Evolutionary conservation across 2,113 vertebrate species (phyloP).

Genomic region (Gallinago undulata): DNA sequence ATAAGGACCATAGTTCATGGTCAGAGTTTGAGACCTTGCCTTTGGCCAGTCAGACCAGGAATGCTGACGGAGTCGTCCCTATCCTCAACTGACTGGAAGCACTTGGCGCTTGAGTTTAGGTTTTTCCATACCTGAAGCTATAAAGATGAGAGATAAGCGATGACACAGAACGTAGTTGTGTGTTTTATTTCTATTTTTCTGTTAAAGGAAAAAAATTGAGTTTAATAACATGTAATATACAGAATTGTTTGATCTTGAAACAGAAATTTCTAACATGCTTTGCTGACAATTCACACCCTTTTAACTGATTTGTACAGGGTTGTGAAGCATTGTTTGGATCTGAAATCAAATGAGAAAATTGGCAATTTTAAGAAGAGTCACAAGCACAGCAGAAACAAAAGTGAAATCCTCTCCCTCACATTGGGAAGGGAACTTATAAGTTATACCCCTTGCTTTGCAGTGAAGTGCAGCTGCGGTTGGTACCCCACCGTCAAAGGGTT

Average conservation of each 20-base stretch:
- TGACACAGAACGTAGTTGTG: not conserved
- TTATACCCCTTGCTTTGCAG: not conserved
- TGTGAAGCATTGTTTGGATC: not conserved
- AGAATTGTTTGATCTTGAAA: not conserved
- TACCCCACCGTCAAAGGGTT: not conserved
- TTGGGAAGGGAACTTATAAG: not conserved
- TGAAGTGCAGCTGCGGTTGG: not conserved
- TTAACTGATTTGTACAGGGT: not conserved
- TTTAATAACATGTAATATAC: not conserved
- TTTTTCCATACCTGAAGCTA: not conserved
- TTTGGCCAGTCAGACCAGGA: not conserved
- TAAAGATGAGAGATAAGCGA: not conserved
- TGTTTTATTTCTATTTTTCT: not conserved
- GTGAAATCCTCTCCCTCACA: not conserved
- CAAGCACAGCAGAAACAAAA: not conserved
- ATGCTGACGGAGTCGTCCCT: not conserved
- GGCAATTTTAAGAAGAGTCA: not conserved
- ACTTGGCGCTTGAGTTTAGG: not conserved
- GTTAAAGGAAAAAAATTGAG: not conserved
- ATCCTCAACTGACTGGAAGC: not conserved
- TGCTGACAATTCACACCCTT: not conserved
- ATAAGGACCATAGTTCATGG: fast-evolving
- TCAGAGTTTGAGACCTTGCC: not conserved
- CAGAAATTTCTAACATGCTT: not conserved
- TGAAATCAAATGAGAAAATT: not conserved